Base-by-base conservation (phyloP, 2,888 invertebrate species). In the Mantis religiosa region DNA sequence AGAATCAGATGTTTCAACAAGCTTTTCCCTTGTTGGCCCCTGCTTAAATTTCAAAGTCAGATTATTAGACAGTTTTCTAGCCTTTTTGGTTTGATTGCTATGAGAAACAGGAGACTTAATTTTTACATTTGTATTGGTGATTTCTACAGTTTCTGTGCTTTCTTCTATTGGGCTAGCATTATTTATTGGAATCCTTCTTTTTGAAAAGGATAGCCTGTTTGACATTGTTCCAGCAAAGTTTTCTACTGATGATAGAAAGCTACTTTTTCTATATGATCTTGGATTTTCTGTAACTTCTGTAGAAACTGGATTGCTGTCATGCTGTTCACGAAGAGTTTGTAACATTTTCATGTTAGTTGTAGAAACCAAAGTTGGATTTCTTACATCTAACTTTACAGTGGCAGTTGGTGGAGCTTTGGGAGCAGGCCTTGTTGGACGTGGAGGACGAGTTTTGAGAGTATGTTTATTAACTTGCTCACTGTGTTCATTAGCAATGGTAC, bases 321-420 rank as follows among this genome's bases (percentile, higher is more conserved):
- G 54, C 54, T 71, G 54, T 20, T 20, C 54, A 71, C 25, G 54
- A 71, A 71, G 92, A 92, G 93, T 94, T 92, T 93, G 93, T 91
- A 94, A 94, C 88, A 93, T 94, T 90, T 94, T 93, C 90, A 94
- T 94, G 92, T 96, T 96, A 82, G 96, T 96, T 4, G 96, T 96
- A 1, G 95, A 96, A 6, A 95, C 94, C 89, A 96, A 93, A 90
- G 95, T 95, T 88, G 95, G 93, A 89, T 94, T 95, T 90, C 94
- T 94, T 91, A 96, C 96, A 88, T 95, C 94, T 25, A 95, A 91
- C 91, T 93, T 93, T 8, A 25, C 54, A 71, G 20, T 71, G 25
- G 54, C 54, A 6, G 25, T 20, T 71, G 54, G 54, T 20, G 54
- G 54, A 71, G 54, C 54, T 71, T 71, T 71, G 20, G 54, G 54